Conservation (phyloP, 2,888 invertebrate genomes). For the Dolichopus griseipennis region DNA sequence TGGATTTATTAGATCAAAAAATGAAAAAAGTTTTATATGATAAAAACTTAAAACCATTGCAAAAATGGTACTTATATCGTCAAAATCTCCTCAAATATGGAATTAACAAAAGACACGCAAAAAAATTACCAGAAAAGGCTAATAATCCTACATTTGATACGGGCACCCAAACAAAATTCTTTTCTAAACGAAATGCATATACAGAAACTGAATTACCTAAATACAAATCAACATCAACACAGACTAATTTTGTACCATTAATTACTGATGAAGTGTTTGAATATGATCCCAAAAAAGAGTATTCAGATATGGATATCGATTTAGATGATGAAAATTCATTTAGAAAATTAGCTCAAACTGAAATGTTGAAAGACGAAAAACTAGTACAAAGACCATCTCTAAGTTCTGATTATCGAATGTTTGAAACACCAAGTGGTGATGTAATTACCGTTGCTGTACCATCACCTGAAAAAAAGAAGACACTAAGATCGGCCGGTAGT, state of each 20-base stretch:
- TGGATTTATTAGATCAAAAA: background rate
- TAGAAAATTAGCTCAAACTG: no score
- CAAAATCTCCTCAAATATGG: slow-evolving; percentile 8
- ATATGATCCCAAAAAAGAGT: background rate
- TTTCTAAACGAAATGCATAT: background rate
- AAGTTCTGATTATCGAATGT: no score
- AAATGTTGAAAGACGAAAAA: background rate
- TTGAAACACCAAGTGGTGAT: background rate
- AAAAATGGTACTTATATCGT: slow-evolving; percentile 11
- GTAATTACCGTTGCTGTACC: background rate
- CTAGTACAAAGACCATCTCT: background rate
- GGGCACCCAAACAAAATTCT: background rate
- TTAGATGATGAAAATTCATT: background rate
- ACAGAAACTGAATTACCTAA: background rate
- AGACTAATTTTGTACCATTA: background rate
- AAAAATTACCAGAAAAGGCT: no score
- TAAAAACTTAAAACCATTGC: background rate
- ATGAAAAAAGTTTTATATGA: background rate
- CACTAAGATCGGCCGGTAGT: background rate
- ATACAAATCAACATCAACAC: background rate
- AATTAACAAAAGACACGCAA: background rate
- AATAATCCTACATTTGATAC: background rate
- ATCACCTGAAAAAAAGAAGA: background rate
- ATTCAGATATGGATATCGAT: background rate
- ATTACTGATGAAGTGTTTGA: background rate